Conservation (phyloP, 2,113 vertebrate genomes). For the Bothrops jararaca region DNA sequence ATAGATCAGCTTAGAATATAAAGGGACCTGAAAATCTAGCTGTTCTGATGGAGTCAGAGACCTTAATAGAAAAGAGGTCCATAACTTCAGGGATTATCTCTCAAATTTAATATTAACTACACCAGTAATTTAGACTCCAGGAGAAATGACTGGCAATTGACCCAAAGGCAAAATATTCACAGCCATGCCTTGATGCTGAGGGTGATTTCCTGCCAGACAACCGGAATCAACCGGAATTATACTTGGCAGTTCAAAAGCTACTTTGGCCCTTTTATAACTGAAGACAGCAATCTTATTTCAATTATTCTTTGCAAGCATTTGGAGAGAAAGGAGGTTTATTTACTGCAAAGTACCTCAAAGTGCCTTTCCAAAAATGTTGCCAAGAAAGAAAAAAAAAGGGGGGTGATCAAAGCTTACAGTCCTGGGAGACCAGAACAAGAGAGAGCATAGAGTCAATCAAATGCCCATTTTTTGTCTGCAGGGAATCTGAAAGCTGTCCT, state of each 20-base stretch:
- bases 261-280: background rate
- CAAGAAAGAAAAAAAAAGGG: slow-evolving; percentile 59
- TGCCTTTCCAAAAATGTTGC: slow-evolving; percentile 68
- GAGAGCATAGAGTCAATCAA: slow-evolving; percentile 22
- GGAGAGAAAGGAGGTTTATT: slow-evolving; percentile 8
- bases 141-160: background rate
- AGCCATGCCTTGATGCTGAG: background rate
- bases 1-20: background rate
- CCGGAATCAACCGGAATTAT: background rate
- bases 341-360: slow-evolving; percentile 28
- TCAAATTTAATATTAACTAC: background rate
- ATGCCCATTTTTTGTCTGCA: slow-evolving; percentile 39
- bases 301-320: slow-evolving; percentile 9
- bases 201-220: background rate
- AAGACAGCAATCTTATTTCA: slow-evolving; percentile 15
- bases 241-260: background rate
- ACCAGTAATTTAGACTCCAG: background rate
- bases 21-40: background rate
- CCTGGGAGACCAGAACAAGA: slow-evolving; percentile 34
- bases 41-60: background rate
- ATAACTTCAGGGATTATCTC: background rate
- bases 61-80: background rate
- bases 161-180: background rate
- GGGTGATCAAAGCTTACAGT: slow-evolving; percentile 55
- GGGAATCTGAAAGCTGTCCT: slow-evolving; percentile 64